phyloP scores from a whole-genome alignment of 2,888 invertebrate genomes.

The Altica lythri region DNA sequence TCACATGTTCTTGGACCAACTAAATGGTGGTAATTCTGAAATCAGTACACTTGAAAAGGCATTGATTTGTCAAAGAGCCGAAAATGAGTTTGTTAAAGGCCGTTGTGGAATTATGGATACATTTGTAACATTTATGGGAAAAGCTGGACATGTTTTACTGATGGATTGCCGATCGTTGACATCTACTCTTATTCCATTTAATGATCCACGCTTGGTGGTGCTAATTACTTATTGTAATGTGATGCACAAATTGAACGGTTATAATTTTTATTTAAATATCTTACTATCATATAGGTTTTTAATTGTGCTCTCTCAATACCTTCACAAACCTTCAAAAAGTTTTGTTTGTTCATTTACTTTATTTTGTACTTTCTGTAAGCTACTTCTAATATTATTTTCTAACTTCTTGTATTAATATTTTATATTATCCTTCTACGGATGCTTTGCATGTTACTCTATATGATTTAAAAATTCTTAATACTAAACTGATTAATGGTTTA shows the following conservation, averaged over 20 bases:
- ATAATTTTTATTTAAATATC: too few species aligned
- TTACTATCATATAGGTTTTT: too few species aligned
- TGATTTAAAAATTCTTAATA: too few species aligned
- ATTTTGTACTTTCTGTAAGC: too few species aligned
- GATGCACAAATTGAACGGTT: conserved; percentile 78
- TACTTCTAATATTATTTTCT: too few species aligned
- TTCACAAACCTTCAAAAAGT: too few species aligned
- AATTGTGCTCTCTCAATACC: too few species aligned
- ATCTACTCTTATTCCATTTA: conserved; percentile 74
- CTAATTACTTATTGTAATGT: conserved; percentile 91
- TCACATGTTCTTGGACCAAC: conserved; percentile 80
- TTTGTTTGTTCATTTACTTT: too few species aligned
- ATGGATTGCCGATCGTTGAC: conserved; percentile 85
- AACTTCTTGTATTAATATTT: too few species aligned
- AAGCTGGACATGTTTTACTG: conserved; percentile 76
- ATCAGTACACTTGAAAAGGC: conserved; percentile 64
- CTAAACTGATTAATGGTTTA: too few species aligned
- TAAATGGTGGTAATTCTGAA: conserved; percentile 58
- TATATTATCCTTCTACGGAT: too few species aligned
- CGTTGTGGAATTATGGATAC: conserved; percentile 98
- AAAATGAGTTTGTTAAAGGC: conserved; percentile 87
- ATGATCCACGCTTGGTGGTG: conserved; percentile 69
- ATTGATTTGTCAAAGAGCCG: conserved; percentile 88
- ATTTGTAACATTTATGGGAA: conserved; percentile 83
- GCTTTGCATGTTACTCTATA: too few species aligned